phyloP scores from a whole-genome alignment of 2,113 vertebrate genomes.

The Arothron firmamentum region DNA sequence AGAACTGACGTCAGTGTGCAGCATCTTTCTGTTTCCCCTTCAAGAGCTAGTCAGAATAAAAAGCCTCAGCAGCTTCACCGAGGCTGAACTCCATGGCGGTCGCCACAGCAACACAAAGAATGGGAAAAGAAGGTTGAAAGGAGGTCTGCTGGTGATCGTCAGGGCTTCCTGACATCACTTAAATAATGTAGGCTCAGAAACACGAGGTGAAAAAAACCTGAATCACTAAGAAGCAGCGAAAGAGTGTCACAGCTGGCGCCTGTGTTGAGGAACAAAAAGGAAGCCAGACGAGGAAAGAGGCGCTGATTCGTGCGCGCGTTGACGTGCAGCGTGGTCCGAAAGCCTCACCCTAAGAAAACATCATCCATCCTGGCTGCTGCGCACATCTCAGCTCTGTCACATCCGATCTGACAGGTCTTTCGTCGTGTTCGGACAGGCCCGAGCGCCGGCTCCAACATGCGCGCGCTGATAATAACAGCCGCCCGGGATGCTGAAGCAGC shows the following conservation, averaged over 20 bases:
- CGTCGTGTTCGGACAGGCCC: constrained; percentile 10
- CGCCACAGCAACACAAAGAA: constrained; percentile 3
- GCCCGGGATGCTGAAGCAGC: background rate
- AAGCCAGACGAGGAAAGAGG: background rate
- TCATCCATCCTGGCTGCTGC: background rate
- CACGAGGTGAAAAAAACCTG: too few relatives aligned
- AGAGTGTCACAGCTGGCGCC: background rate
- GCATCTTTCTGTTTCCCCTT: too few relatives aligned
- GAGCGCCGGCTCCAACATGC: background rate
- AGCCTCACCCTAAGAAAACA: background rate
- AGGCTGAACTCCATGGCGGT: background rate
- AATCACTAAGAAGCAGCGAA: background rate
- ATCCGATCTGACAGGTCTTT: background rate
- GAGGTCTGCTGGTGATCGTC: constrained; percentile 1
- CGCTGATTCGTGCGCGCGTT: background rate
- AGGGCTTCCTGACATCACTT: background rate
- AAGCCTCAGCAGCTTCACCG: too few relatives aligned
- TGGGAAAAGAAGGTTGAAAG: background rate
- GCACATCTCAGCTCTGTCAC: constrained; percentile 4
- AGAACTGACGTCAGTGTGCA: too few relatives aligned
- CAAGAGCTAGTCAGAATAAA: too few relatives aligned
- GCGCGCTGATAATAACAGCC: constrained; percentile 23
- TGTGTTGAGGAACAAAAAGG: background rate
- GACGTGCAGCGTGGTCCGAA: constrained; percentile 1
- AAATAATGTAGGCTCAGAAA: background rate